A percentile compares a stretch with the other conserved stretches of the same genome.
These are phyloP conservation scores for Denticeps clupeoides DNA, from an alignment of 2,797 vertebrate species.

Conservation along the genomic window DNA sequence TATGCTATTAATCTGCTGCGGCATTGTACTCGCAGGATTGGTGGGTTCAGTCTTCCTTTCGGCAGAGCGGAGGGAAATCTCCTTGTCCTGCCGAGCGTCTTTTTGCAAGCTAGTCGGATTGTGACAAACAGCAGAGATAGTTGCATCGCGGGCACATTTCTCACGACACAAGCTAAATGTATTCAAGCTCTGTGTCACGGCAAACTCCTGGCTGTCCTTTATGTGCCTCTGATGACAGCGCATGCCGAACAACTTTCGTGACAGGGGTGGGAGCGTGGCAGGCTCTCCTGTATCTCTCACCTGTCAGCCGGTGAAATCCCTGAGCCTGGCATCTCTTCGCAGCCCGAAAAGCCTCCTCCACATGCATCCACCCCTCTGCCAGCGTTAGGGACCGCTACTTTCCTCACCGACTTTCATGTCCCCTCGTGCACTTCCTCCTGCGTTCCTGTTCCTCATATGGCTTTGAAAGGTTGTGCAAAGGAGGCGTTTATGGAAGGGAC, in stretches of 20 bases:
- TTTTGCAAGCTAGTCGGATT: no score
- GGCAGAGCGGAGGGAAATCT: no score
- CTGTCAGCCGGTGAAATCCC: constrained; percentile 50
- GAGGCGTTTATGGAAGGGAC: no score
- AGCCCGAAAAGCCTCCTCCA: not conserved
- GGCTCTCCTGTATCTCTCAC: constrained; percentile 19
- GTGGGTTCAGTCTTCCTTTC: no score
- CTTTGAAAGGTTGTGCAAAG: no score
- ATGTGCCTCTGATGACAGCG: constrained; percentile 48
- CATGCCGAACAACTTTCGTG: constrained; percentile 48
- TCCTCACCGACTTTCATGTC: not conserved
- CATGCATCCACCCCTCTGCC: not conserved
- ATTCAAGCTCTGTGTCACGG: constrained; percentile 53
- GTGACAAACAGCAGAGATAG: not conserved
- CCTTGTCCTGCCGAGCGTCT: no score
- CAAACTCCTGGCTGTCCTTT: constrained; percentile 57
- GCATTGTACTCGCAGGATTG: no score
- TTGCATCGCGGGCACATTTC: constrained; percentile 31
- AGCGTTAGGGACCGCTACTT: not conserved
- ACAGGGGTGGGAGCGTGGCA: constrained; percentile 34
- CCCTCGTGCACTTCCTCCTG: no score
- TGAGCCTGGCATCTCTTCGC: constrained; percentile 3
- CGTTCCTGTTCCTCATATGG: no score
- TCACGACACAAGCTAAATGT: constrained; percentile 49
- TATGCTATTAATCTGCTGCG: no score